Conservation (phyloP, 2,888 invertebrate species). For the Deroplatys truncata region DNA sequence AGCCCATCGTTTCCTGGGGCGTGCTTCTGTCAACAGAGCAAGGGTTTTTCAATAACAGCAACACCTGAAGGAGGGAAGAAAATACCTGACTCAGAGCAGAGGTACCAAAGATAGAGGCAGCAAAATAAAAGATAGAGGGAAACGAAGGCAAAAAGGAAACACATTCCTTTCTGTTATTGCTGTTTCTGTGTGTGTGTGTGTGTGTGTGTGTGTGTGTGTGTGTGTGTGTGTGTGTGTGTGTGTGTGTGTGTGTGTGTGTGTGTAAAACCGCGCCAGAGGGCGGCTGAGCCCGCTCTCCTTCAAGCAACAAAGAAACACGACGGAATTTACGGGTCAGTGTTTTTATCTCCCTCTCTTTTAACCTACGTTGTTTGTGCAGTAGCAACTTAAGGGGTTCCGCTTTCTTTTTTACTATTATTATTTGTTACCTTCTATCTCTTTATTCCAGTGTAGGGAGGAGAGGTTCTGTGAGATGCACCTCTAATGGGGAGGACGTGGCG, state of each 20-base stretch:
- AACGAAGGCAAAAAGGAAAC: not conserved
- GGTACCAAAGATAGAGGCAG: not conserved
- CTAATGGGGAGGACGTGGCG: too few relatives aligned
- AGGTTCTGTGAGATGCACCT: not conserved
- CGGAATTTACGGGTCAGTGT: not conserved
- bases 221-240: not conserved
- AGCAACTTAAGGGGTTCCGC: not conserved
- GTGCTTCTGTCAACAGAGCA: not conserved
- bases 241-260: not conserved
- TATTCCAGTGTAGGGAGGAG: not conserved
- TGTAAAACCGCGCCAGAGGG: not conserved
- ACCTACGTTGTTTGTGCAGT: not conserved
- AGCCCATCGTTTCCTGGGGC: not conserved
- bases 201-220: not conserved
- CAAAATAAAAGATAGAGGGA: not conserved
- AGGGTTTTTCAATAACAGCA: constrained; percentile 5
- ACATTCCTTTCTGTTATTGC: not conserved
- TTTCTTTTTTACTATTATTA: not conserved
- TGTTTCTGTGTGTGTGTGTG: not conserved
- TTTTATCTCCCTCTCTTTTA: not conserved
- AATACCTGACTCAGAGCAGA: not conserved
- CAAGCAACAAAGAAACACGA: not conserved
- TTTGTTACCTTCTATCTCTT: not conserved
- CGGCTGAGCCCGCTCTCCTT: not conserved
- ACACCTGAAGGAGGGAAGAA: not conserved